A percentile compares a stretch with the other conserved stretches of the same genome.
Conservation (phyloP, 1,140 invertebrate species). For the Druon quercuslanigerum region DNA sequence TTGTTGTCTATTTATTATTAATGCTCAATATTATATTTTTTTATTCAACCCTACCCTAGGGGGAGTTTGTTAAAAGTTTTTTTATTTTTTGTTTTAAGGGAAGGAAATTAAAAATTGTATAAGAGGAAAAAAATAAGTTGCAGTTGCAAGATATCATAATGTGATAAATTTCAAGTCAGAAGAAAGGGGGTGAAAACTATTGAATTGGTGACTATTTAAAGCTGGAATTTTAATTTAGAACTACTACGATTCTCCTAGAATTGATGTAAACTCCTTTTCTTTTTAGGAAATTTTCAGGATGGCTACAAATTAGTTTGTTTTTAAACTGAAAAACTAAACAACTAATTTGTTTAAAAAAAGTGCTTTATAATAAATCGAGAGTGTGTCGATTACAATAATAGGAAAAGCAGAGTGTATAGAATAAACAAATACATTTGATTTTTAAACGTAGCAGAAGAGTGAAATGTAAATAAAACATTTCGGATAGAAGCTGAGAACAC, state of each 20-base stretch:
- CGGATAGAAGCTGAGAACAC: slow-evolving; percentile 31
- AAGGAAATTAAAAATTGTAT: neutral
- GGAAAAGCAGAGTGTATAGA: neutral
- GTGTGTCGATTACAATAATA: neutral
- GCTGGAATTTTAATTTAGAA: neutral
- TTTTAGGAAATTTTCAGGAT: no score
- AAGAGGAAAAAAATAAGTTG: neutral
- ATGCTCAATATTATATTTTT: neutral
- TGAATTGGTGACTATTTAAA: neutral
- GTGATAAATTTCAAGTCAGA: neutral
- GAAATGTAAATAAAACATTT: slow-evolving; percentile 43
- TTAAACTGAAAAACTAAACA: neutral
- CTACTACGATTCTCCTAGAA: no score
- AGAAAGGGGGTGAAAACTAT: neutral
- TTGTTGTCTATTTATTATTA: neutral
- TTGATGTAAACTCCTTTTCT: no score
- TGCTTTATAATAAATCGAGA: neutral
- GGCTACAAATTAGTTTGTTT: neutral
- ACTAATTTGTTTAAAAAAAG: neutral
- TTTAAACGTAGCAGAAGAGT: slow-evolving; percentile 4
- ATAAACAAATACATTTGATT: neutral
- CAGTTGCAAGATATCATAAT: neutral
- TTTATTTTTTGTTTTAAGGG: slow-evolving; percentile 1
- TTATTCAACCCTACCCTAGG: neutral
- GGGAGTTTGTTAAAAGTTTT: neutral